These are phyloP conservation scores for Prinia subflava DNA, from an alignment of 2,113 vertebrate genomes.

Conservation along the genomic window DNA sequence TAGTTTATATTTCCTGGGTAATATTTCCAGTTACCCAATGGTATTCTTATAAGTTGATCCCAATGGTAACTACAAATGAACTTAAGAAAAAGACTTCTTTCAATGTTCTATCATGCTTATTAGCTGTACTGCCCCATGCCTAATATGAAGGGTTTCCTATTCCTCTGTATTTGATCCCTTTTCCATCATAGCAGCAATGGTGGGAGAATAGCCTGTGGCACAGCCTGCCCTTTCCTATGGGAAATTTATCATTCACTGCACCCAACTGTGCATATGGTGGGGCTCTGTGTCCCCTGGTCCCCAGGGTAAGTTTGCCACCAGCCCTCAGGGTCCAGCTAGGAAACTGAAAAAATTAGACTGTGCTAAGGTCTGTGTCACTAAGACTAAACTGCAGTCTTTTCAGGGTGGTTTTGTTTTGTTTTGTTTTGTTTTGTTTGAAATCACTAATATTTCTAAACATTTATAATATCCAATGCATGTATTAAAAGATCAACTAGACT, in stretches of 20 bases:
- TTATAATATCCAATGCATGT: background rate
- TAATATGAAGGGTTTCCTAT: background rate
- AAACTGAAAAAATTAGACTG: background rate
- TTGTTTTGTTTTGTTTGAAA: background rate
- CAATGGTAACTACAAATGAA: background rate
- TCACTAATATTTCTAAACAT: background rate
- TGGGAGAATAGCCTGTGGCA: background rate
- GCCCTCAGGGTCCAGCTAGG: background rate
- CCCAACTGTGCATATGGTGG: background rate
- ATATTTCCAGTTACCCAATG: background rate
- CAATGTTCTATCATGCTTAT: background rate
- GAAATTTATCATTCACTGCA: background rate
- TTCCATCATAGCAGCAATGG: rapidly evolving
- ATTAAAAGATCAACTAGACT: background rate
- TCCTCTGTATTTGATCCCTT: background rate
- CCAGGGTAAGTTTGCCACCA: background rate
- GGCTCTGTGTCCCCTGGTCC: background rate
- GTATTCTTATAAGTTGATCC: background rate
- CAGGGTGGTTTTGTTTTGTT: background rate
- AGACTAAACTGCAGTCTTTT: background rate
- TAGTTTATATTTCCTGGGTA: background rate
- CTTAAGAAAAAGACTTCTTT: background rate
- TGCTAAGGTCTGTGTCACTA: background rate
- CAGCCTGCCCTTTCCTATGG: background rate
- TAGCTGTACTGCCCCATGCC: background rate